Evolutionary conservation across 2,888 invertebrate genomes (phyloP), one percentile per base, ranked within the genome.

Genomic region (Lymantria monacha): DNA sequence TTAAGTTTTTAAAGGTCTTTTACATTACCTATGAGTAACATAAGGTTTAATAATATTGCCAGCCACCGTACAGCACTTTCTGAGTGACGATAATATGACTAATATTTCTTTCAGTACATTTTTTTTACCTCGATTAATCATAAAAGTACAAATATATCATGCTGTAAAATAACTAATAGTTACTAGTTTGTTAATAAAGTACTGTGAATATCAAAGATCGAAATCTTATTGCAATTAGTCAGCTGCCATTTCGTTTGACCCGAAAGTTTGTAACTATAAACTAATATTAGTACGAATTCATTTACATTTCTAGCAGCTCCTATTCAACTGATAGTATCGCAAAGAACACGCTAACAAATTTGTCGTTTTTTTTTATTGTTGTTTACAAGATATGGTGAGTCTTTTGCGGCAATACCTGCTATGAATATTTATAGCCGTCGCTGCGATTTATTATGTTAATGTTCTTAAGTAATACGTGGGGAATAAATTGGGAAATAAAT

Each of bases 221-320:
- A 41, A 53, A 67, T 59, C 57, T 48, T 33, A 3, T 11, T 14
- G 30, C 36, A 62, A 57, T 67, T 49, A 53, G 59, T 59, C 55
- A 50, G 48, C 31, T 9, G 33, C 42, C 46, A 42, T 47, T 53
- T 36, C 53, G 43, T 51, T 57, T 63, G 66, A 57, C 57, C 61
- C 44, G 37, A 63, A 65, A 57, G 30, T 54, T 53, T 53, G 50
- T 31, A 46, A 44, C 30, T 38, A 55, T 44, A 57, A 63, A 56
- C 51, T 59, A 61, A 66, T 59, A 63, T 69, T 57, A 59, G 48
- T 56, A 56, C 31, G 54, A 51, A 59, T 66, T 63, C 55, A 67
- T 69, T 69, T 59, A 54, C 61, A 66, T 69, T 67, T 53, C 51
- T 47, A 51, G 44, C 44, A 46, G 44, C 41, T 30, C 46, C 40